Evolutionary conservation across 2,113 vertebrate genomes (phyloP), one percentile per base, ranked within the genome.

Genomic region (Rhinolophus sinicus): DNA sequence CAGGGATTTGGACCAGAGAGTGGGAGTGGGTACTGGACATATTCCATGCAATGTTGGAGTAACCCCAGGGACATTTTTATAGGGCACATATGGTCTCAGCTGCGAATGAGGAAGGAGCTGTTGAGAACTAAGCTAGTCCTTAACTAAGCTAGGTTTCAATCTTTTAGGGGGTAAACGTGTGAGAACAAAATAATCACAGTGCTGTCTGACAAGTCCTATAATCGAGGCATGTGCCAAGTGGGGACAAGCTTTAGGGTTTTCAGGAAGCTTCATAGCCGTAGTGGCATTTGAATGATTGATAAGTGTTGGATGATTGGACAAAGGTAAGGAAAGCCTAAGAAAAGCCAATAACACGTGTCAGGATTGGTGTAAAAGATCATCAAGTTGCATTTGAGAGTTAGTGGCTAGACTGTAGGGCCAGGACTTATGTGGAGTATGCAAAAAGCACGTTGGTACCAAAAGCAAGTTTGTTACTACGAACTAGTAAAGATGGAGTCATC

Each of bases 21-120:
- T 92, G 69, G 83, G 94, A 92, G 60, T 90, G 50, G 76, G 95
- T 83, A 73, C 94, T 96, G 96, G 93, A 67, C 62, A 76, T 22
- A 77, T 8, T 95, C 95, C 96, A 95, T 80, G 72, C 84, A 93
- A 84, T 86, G 81, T 65, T 97, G 93, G 85, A 97, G 90, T 69
- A n/a, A 70, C 96, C 97, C 93, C 88, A 92, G 97, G 90, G 94
- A 97, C 80, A 96, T 88, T 96, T 98, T 97, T 95, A 97, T 96
- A 93, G 85, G 80, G 94, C 81, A 94, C 95, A 96, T 87, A 93
- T 96, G 97, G 90, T 96, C 95, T 97, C 86, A 97, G 91, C 90
- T 96, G 94, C 84, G 90, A 96, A 64, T 76, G 80, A 97, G 67
- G 76, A 93, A 81, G 52, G 65, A 88, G 64, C 58, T 88, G 21